Evolutionary conservation across 2,888 invertebrate genomes (phyloP).

Genomic region (Nephrocerus scutellatus): DNA sequence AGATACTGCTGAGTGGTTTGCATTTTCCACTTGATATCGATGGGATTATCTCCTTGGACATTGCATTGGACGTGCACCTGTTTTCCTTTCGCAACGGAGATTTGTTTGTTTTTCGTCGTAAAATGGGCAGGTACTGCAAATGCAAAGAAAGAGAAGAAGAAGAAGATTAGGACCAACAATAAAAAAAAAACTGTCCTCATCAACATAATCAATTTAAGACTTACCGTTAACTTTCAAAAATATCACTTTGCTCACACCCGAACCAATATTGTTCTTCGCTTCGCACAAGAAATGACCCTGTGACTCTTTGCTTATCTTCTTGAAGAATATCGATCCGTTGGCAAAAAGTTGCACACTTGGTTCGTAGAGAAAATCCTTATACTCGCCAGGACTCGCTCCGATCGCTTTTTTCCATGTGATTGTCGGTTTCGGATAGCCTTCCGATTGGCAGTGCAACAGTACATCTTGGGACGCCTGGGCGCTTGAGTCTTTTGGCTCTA

Average conservation of each 20-base stretch:
- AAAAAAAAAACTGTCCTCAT: background rate
- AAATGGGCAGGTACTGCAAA: slow-evolving; percentile 70
- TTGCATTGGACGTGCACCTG: slow-evolving; percentile 80
- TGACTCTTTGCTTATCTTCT: slow-evolving; percentile 75
- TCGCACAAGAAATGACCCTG: slow-evolving; percentile 90
- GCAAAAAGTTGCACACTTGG: slow-evolving; percentile 68
- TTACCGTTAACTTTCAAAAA: slow-evolving; percentile 83
- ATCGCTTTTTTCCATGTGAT: slow-evolving; percentile 86
- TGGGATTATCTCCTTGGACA: slow-evolving; percentile 79
- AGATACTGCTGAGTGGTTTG: slow-evolving; percentile 63
- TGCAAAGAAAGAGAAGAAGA: background rate
- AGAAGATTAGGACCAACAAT: slow-evolving; percentile 10
- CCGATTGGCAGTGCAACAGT: slow-evolving; percentile 79
- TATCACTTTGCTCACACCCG: slow-evolving; percentile 86
- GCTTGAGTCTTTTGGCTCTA: slow-evolving; percentile 77
- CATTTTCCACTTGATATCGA: slow-evolving; percentile 77
- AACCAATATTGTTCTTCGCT: slow-evolving; percentile 86
- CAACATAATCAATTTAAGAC: slow-evolving; percentile 29
- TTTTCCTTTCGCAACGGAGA: slow-evolving; percentile 74
- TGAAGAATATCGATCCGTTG: slow-evolving; percentile 78
- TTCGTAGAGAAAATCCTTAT: slow-evolving; percentile 75
- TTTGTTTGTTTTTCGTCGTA: slow-evolving; percentile 72
- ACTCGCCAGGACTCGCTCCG: slow-evolving; percentile 71
- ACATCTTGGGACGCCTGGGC: slow-evolving; percentile 78
- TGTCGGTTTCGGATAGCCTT: slow-evolving; percentile 82